Base-by-base conservation (phyloP, 2,888 invertebrate species). In the Himalopsyche kuldschensis region DNA sequence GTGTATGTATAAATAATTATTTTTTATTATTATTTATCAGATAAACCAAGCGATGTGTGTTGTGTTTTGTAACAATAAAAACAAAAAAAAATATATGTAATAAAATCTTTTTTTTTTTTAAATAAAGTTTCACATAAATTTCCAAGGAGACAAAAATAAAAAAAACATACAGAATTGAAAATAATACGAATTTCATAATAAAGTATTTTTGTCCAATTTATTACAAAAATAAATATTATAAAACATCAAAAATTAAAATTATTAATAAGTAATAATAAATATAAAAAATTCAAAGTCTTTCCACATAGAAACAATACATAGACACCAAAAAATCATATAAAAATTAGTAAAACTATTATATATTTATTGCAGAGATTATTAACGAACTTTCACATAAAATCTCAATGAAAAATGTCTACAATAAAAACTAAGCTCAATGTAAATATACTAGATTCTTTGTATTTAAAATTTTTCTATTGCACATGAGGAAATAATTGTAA, bases 261-360 rank as follows among this genome's bases (percentile, higher is more conserved):
- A 81, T 81, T 85, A 87, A 87, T 87, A 87, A 87, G 78, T 80
- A 69, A 81, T 47, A 81, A 75, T 63, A 75, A 83, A 78, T 85
- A 80, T 85, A 85, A 79, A 80, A 78, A 86, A 84, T 80, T 82
- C 78, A 86, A 82, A 87, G 94, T 94, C 94, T 94, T 94, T 94
- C 94, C 94, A 94, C 94, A 94, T 94, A 94, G 94, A 94, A 94
- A 94, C 93, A 93, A 93, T 93, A 92, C 90, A 86, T 85, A 87
- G 88, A 91, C 90, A 88, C 87, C 88, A 88, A 88, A 87, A 87
- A 86, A 85, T 81, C 81, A 82, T 85, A 83, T 84, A 79, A 79
- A 83, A 83, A 55, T 83, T 69, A 24, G 31, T 76, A 78, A 30
- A 75, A 82, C 17, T 82, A n/a, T n/a, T n/a, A n/a, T n/a, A 78